Percentiles rank a stretch among this genome's conserved stretches.
These are phyloP conservation scores for Forbesichthys agassizii DNA, from an alignment of 2,113 vertebrate genomes.

Conservation along the genomic window DNA sequence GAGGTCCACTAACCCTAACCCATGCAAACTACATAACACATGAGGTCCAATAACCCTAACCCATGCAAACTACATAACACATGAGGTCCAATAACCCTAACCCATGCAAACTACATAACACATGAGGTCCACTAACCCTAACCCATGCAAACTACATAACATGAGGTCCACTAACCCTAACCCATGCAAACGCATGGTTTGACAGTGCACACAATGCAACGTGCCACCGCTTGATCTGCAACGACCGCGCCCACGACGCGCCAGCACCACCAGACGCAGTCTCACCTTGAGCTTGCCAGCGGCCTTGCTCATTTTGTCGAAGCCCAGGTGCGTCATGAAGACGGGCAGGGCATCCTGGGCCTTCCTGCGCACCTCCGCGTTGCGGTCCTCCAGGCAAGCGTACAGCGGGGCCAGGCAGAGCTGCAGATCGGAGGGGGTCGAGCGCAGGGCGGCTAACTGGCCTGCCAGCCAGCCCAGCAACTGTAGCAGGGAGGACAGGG, in stretches of 20 bases:
- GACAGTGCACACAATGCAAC: too few species aligned
- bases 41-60: too few species aligned
- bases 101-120: too few species aligned
- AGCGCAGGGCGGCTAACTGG: conserved; percentile 81
- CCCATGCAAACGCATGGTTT: too few species aligned
- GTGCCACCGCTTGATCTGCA: too few species aligned
- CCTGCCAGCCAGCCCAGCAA: conserved; percentile 89
- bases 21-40: too few species aligned
- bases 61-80: too few species aligned
- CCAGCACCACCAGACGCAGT: not conserved
- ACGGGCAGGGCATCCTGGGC: conserved; percentile 86
- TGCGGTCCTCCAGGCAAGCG: conserved; percentile 87
- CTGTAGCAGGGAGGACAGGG: conserved; percentile 51
- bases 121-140: too few species aligned
- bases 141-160: too few species aligned
- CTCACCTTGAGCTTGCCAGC: conserved; percentile 86
- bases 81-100: too few species aligned
- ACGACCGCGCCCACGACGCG: not conserved
- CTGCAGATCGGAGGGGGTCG: conserved; percentile 81
- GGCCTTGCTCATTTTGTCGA: conserved; percentile 89
- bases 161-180: too few species aligned
- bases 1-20: too few species aligned
- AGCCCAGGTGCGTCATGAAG: conserved; percentile 91
- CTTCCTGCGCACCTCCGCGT: conserved; percentile 89
- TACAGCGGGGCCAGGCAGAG: conserved; percentile 85